Evolutionary conservation across 2,797 vertebrate species (phyloP).

Genomic region (Caiman crocodilus): DNA sequence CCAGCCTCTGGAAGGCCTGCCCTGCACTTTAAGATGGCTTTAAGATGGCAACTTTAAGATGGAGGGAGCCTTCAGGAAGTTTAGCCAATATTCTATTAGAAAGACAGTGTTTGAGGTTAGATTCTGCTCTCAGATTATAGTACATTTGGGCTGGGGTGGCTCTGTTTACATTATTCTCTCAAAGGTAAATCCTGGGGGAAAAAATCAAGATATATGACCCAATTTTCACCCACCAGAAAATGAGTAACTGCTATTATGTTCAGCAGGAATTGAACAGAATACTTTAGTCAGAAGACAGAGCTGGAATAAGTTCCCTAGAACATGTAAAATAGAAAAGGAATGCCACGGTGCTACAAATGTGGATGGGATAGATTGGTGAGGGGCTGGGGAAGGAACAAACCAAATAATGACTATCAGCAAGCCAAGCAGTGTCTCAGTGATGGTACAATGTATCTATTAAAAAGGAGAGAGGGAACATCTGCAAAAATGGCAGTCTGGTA

Average conservation of each 20-base stretch:
- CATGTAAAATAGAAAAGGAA: not conserved
- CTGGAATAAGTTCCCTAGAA: not conserved
- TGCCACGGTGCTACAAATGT: not conserved
- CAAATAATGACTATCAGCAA: not conserved
- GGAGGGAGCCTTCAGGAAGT: not conserved
- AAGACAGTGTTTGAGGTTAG: not conserved
- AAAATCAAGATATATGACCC: not conserved
- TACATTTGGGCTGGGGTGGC: not conserved
- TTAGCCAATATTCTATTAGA: not conserved
- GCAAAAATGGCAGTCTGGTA: not conserved
- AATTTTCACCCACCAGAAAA: not conserved
- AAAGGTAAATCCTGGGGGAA: not conserved
- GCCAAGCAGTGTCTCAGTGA: accelerated
- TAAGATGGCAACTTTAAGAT: not conserved
- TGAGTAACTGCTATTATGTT: not conserved
- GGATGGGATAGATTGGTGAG: not conserved
- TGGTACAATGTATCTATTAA: not conserved
- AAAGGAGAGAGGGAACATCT: not conserved
- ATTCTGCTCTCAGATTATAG: not conserved
- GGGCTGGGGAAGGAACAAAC: no score
- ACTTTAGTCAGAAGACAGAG: not conserved
- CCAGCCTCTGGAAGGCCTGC: not conserved
- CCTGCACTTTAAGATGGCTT: not conserved
- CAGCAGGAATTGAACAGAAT: not conserved
- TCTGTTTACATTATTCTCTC: not conserved